These are phyloP conservation scores for Champsocephalus gunnari DNA, from an alignment of 2,797 vertebrate species.

Conservation along the genomic window DNA sequence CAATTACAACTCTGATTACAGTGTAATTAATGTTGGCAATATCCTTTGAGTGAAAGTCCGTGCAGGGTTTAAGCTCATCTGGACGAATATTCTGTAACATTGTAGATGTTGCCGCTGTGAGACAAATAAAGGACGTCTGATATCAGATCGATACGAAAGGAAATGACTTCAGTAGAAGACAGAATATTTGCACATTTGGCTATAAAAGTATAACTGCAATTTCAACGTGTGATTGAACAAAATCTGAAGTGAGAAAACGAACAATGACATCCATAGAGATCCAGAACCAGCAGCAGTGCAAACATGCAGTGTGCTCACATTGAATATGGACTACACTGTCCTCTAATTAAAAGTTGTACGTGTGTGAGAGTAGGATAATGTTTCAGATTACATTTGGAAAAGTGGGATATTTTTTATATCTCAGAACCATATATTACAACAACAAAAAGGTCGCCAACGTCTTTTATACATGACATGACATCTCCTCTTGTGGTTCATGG, in stretches of 20 bases:
- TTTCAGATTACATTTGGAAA: background rate
- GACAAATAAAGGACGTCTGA: too few species aligned
- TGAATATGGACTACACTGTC: background rate
- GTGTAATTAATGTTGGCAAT: too few species aligned
- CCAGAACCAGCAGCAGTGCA: background rate
- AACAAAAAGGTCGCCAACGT: too few species aligned
- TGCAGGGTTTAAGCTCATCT: too few species aligned
- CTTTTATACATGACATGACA: background rate
- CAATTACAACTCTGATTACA: too few species aligned
- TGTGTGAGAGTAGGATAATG: background rate
- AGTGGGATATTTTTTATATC: background rate
- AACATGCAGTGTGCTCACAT: constrained; percentile 1
- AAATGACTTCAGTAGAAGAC: background rate
- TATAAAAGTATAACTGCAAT: background rate
- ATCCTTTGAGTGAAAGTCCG: too few species aligned
- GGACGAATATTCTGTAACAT: too few species aligned
- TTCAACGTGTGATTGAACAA: background rate
- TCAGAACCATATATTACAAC: background rate
- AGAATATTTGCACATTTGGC: background rate
- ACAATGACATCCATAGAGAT: background rate
- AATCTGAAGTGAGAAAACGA: background rate
- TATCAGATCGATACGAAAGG: too few species aligned
- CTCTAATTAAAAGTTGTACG: background rate
- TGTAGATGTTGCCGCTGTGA: too few species aligned
- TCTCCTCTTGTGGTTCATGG: too few species aligned